These are phyloP conservation scores for Rugalucina vietnamica DNA, from an alignment of 2,888 invertebrate genomes.

Conservation along the genomic window DNA sequence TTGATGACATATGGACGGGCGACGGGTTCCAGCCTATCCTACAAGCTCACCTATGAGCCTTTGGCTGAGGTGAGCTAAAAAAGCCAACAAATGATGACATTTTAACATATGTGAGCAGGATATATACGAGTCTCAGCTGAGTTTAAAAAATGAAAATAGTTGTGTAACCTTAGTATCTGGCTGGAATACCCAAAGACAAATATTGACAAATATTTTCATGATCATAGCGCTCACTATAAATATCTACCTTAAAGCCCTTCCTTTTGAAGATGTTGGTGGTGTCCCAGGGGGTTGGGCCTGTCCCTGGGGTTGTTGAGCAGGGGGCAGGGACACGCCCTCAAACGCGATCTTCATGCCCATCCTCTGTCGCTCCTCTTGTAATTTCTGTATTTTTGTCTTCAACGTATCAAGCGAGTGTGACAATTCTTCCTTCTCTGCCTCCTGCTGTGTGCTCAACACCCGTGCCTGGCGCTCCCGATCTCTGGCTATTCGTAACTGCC, in stretches of 20 bases:
- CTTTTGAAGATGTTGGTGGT: not conserved
- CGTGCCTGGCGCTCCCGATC: conserved; percentile 36
- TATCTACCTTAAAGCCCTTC: not conserved
- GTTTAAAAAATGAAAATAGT: too few species aligned
- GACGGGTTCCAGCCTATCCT: too few species aligned
- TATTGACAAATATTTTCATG: too few species aligned
- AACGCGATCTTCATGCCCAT: conserved; percentile 60
- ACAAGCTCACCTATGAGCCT: too few species aligned
- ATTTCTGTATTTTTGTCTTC: conserved; percentile 54
- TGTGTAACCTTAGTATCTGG: too few species aligned
- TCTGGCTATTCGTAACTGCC: conserved; percentile 29
- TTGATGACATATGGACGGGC: too few species aligned
- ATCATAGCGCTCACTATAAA: too few species aligned
- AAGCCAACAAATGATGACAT: too few species aligned
- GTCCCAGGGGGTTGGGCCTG: not conserved
- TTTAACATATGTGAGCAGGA: too few species aligned
- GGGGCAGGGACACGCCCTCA: conserved; percentile 10
- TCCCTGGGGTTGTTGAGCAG: not conserved
- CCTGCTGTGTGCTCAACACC: conserved; percentile 29
- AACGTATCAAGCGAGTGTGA: conserved; percentile 42
- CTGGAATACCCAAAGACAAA: too few species aligned
- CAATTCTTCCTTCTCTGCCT: conserved; percentile 50
- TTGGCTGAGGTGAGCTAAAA: too few species aligned
- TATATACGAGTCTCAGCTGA: too few species aligned
- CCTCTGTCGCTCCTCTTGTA: conserved; percentile 58